phyloP scores from a whole-genome alignment of 2,888 invertebrate genomes.

The Argynnis bischoffii region DNA sequence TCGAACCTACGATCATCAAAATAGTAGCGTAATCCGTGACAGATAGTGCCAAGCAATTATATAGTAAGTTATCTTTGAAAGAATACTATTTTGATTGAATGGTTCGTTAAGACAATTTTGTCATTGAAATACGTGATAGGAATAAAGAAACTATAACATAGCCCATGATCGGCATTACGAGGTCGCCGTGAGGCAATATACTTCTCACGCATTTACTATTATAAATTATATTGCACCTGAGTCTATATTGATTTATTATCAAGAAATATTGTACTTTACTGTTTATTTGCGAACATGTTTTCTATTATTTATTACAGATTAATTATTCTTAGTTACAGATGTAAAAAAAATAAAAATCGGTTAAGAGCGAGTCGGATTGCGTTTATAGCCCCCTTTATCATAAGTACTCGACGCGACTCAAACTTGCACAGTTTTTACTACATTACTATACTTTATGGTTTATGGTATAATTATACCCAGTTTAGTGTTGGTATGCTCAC shows the following conservation, averaged over 20 bases:
- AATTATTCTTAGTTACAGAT: no score
- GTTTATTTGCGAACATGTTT: not conserved
- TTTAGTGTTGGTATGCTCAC: no score
- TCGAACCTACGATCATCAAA: no score
- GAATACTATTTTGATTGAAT: not conserved
- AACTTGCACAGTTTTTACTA: no score
- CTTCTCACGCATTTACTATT: conserved; percentile 28
- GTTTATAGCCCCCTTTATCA: no score
- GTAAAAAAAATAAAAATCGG: no score
- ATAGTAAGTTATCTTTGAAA: not conserved
- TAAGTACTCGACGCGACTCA: no score
- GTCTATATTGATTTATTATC: conserved; percentile 1
- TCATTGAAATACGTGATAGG: conserved; percentile 24
- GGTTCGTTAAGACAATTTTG: conserved; percentile 39
- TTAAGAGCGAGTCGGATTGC: no score
- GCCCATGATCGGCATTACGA: conserved; percentile 28
- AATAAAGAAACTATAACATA: conserved; percentile 24
- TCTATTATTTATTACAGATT: not conserved
- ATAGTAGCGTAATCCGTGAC: no score
- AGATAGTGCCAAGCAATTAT: no score
- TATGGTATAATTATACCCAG: no score
- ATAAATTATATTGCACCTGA: conserved; percentile 23
- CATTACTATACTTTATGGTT: no score
- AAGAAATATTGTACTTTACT: not conserved
- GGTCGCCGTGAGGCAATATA: conserved; percentile 28